Evolutionary conservation across 2,797 vertebrate genomes (phyloP).

Genomic region (Molossus alvarezi): DNA sequence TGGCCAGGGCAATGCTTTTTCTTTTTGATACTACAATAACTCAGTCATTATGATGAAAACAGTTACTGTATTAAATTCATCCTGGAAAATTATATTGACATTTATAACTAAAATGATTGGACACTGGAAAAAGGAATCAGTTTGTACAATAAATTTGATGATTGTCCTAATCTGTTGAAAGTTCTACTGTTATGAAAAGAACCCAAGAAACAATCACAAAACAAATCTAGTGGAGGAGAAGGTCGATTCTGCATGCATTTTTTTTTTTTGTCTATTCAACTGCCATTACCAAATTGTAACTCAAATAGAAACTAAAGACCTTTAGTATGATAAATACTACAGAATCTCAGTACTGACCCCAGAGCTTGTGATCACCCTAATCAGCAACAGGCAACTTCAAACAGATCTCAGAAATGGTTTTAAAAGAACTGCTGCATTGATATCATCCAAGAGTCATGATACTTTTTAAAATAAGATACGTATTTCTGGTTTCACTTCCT

Average conservation of each 20-base stretch:
- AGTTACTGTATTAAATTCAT: slow-evolving; percentile 36
- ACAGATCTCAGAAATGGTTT: slow-evolving; percentile 45
- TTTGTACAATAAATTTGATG: neutral
- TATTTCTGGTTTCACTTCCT: slow-evolving; percentile 59
- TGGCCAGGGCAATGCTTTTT: neutral
- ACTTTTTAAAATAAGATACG: neutral
- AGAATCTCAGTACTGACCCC: neutral
- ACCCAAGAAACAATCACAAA: slow-evolving; percentile 6
- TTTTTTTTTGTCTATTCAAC: slow-evolving; percentile 5
- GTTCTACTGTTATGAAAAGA: neutral
- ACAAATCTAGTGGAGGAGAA: neutral
- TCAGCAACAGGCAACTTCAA: neutral
- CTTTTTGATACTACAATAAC: slow-evolving; percentile 55
- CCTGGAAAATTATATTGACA: slow-evolving; percentile 20
- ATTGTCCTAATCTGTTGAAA: neutral
- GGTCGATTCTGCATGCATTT: neutral
- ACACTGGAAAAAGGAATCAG: neutral
- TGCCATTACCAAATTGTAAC: slow-evolving; percentile 11
- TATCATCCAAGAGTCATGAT: neutral
- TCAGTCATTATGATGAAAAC: neutral
- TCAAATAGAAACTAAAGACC: slow-evolving; percentile 27
- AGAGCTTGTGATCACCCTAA: slow-evolving; percentile 6
- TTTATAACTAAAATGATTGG: slow-evolving; percentile 1
- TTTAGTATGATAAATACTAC: neutral
- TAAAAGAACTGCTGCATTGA: neutral